Evolutionary conservation across 2,888 invertebrate genomes (phyloP).

Genomic region (Drosophila quinaria): DNA sequence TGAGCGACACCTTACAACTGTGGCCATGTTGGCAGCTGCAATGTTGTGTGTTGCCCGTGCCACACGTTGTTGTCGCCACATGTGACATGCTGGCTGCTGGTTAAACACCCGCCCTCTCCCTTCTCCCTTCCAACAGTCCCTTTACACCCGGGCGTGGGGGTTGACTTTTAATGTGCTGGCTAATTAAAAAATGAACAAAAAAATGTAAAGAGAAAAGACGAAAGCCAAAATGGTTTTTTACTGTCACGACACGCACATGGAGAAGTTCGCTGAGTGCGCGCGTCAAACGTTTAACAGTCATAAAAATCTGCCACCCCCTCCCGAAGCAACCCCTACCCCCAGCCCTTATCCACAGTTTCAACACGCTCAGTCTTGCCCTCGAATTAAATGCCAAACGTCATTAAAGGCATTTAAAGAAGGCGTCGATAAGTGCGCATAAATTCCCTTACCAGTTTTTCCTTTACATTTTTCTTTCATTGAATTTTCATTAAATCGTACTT

Average conservation of each 20-base stretch:
- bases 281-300: slow-evolving; percentile 72
- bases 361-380: slow-evolving; percentile 22
- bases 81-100: slow-evolving; percentile 68
- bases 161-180: slow-evolving; percentile 73
- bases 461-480: slow-evolving; percentile 42
- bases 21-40: slow-evolving; percentile 44
- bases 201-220: slow-evolving; percentile 22
- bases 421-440: slow-evolving; percentile 39
- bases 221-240: slow-evolving; percentile 35
- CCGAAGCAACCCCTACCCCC: background rate
- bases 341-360: slow-evolving; percentile 15
- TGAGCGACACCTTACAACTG: slow-evolving; percentile 74
- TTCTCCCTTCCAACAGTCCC: background rate
- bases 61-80: slow-evolving; percentile 58
- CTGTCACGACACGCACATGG: slow-evolving; percentile 48
- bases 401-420: slow-evolving; percentile 57
- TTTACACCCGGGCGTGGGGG: slow-evolving; percentile 31
- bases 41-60: slow-evolving; percentile 42
- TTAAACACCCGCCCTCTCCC: slow-evolving; percentile 1
- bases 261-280: slow-evolving; percentile 36
- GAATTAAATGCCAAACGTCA: slow-evolving; percentile 60
- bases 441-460: slow-evolving; percentile 39
- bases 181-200: slow-evolving; percentile 73
- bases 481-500: slow-evolving; percentile 51
- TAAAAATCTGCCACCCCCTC: slow-evolving; percentile 47